Conservation (phyloP, 2,888 invertebrate genomes). For the Didymodactylos carnosus region DNA sequence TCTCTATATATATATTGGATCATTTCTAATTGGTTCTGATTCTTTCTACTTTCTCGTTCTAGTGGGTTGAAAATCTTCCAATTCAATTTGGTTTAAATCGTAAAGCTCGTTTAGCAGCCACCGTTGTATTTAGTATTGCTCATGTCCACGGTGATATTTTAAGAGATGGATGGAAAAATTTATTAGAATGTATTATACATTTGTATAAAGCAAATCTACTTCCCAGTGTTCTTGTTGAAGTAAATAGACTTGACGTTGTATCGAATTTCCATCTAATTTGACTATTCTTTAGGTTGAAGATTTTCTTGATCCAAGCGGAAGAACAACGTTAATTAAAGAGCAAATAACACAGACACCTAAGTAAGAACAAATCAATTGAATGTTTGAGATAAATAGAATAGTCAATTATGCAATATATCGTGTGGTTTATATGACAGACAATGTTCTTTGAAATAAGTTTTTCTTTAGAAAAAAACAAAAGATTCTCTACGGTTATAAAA, state of each 20-base stretch:
- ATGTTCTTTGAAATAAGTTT: too few species aligned
- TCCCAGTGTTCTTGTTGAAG: slow-evolving; percentile 8
- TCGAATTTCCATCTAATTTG: neutral
- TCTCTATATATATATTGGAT: too few species aligned
- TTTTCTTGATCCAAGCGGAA: slow-evolving; percentile 66
- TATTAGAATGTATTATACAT: slow-evolving; percentile 67
- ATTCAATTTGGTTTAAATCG: slow-evolving; percentile 53
- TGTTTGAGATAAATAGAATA: too few species aligned
- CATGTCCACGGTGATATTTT: slow-evolving; percentile 77
- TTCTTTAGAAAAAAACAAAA: too few species aligned
- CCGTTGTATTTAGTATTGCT: slow-evolving; percentile 58
- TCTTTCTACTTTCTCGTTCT: neutral
- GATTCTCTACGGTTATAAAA: too few species aligned
- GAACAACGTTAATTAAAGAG: slow-evolving; percentile 58
- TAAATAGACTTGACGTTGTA: too few species aligned
- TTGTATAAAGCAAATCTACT: slow-evolving; percentile 63
- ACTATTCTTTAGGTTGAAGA: slow-evolving; percentile 52
- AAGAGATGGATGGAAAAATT: slow-evolving; percentile 77
- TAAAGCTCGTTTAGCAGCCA: slow-evolving; percentile 66
- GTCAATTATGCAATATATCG: too few species aligned
- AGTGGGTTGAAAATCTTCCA: slow-evolving; percentile 32
- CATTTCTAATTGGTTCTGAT: too few species aligned
- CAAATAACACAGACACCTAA: slow-evolving; percentile 37
- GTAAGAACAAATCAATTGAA: too few species aligned
- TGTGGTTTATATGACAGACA: too few species aligned